A percentile compares a stretch with the other conserved stretches of the same genome.
Conservation (phyloP, 2,113 vertebrate species). For the Pelobates fuscus region DNA sequence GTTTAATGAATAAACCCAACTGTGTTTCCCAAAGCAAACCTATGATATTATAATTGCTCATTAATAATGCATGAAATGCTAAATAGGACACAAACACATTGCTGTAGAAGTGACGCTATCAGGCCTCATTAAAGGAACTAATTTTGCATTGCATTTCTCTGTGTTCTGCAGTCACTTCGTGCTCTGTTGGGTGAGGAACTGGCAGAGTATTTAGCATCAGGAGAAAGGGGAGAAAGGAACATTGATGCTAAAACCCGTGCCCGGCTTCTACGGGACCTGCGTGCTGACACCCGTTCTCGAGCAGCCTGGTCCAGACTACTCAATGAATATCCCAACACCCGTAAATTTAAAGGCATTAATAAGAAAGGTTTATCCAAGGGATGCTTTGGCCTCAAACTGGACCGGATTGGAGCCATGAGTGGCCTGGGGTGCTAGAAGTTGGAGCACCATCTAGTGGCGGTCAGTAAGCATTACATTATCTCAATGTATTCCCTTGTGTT, state of each 20-base stretch:
- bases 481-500: no score
- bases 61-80: no score
- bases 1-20: no score
- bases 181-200: slow-evolving; percentile 76
- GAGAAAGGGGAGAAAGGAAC: slow-evolving; percentile 67
- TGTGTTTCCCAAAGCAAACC: no score
- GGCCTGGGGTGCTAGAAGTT: slow-evolving; percentile 89
- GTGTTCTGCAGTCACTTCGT: slow-evolving; percentile 68
- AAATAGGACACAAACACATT: no score
- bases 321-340: slow-evolving; percentile 76
- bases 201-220: slow-evolving; percentile 72
- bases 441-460: slow-evolving; percentile 67
- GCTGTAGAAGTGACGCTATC: no score
- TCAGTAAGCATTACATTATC: slow-evolving; percentile 60
- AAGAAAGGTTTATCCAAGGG: slow-evolving; percentile 84
- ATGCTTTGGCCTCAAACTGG: slow-evolving; percentile 96
- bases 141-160: neutral
- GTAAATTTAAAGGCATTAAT: slow-evolving; percentile 73
- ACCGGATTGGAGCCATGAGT: slow-evolving; percentile 93
- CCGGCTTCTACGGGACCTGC: slow-evolving; percentile 80
- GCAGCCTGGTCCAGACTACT: slow-evolving; percentile 80
- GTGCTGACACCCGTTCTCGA: slow-evolving; percentile 76
- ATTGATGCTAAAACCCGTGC: slow-evolving; percentile 71
- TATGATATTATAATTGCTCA: no score
- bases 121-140: no score